Percentiles rank a stretch among this genome's conserved stretches.
Conservation (phyloP, 2,797 vertebrate genomes). For the Mormyrus hasselquistii region DNA sequence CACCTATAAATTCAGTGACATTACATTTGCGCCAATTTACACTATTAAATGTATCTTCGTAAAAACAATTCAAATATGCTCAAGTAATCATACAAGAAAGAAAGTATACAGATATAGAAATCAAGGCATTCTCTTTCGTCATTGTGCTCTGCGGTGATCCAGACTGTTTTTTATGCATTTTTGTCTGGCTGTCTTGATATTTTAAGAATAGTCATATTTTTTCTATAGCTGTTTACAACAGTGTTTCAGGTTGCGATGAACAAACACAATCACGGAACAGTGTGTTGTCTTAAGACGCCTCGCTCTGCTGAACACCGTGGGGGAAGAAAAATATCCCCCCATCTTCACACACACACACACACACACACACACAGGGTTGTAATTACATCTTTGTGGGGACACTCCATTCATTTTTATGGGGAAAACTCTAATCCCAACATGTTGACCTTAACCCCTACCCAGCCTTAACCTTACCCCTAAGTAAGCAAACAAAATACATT, state of each 20-base stretch:
- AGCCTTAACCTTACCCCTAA: neutral
- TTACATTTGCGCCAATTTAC: neutral
- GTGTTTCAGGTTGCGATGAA: neutral
- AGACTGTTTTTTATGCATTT: neutral
- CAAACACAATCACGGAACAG: neutral
- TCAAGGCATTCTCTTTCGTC: neutral
- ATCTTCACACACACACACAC: no score
- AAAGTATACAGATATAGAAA: neutral
- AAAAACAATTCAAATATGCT: neutral
- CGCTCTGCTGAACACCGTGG: neutral
- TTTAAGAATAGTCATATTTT: neutral
- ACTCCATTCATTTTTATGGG: neutral
- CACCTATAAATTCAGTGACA: neutral
- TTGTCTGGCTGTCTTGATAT: neutral
- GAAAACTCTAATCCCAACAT: neutral
- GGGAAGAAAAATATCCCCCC: neutral
- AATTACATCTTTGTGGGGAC: neutral
- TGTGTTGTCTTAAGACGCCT: neutral
- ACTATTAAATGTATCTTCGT: neutral
- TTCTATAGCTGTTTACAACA: neutral
- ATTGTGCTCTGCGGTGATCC: neutral
- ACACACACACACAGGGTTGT: neutral
- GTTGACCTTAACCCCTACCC: no score
- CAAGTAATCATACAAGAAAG: neutral
- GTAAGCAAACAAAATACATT: neutral